Percentiles rank a stretch among this genome's conserved stretches.
phyloP scores from a whole-genome alignment of 2,797 vertebrate species.

The Silurus aristotelis region DNA sequence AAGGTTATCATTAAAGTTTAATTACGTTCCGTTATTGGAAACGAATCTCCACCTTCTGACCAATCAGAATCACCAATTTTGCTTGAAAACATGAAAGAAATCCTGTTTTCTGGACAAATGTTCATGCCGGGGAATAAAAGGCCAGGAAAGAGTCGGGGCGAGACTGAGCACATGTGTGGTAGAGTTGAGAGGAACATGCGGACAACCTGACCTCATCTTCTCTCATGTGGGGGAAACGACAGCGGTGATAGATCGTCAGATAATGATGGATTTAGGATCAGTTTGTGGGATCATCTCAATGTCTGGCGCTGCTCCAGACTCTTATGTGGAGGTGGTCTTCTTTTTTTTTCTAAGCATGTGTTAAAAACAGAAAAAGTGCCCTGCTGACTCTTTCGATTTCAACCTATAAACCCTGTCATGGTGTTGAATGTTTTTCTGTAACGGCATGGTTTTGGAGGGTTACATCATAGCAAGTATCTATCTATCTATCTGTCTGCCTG shows the following conservation, averaged over 20 bases:
- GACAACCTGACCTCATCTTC: constrained; percentile 31
- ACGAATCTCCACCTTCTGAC: neutral
- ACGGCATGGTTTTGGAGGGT: neutral
- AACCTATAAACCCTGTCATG: too few relatives aligned
- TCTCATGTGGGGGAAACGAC: constrained; percentile 2
- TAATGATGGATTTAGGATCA: constrained; percentile 27
- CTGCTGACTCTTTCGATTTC: neutral
- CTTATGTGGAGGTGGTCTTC: neutral
- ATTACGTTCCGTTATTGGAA: neutral
- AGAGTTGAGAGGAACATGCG: constrained; percentile 28
- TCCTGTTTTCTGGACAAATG: neutral
- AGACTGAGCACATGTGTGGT: constrained; percentile 25
- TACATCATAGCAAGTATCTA: neutral
- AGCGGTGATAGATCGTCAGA: constrained; percentile 2
- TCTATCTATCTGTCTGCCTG: too few relatives aligned
- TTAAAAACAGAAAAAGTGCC: neutral
- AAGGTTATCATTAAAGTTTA: too few relatives aligned
- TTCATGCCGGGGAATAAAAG: neutral
- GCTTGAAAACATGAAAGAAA: neutral
- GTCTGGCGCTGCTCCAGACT: constrained; percentile 7
- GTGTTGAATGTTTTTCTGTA: neutral
- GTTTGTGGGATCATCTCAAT: constrained; percentile 16
- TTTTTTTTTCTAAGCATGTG: neutral
- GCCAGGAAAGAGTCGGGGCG: neutral
- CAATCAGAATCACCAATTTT: neutral